Evolutionary conservation across 2,113 vertebrate genomes (phyloP), one percentile per base, ranked within the genome.

Genomic region (Donacobius atricapilla): DNA sequence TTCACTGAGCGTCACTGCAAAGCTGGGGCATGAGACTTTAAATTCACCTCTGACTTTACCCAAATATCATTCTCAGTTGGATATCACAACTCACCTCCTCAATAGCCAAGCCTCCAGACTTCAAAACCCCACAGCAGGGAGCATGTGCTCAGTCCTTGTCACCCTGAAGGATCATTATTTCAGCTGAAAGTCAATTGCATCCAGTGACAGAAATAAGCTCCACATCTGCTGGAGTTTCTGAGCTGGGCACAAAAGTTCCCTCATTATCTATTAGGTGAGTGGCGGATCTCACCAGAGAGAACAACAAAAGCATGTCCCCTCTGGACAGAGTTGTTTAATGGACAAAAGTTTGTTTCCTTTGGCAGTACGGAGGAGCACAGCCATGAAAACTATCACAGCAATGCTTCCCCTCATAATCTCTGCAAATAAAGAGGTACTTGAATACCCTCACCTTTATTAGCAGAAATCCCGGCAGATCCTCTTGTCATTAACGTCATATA

Each of bases 381-480:
- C 39, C 30, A 31, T 28, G 30, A 78, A 91, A 91, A 85, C 16
- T 60, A 23, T 25, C 37, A 45, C 47, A n/a, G 22, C 17, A 6
- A 50, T 10, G n/a, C 53, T 79, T n/a, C 35, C 21, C 15, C 28
- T 68, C 2, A 0, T 50, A 73, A 90, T 48, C 72, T 79, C 77
- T 87, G 54, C 58, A 93, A 94, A 87, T 66, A 69, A 92, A 75
- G 39, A 58, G 31, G 64, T 65, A 92, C 44, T 70, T 56, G 72
- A 78, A 83, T 69, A 84, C 27, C 50, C 90, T 96, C 27, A 97
- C 94, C 90, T 97, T 97, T 71, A 64, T 89, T 48, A 79, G 69
- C 57, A 95, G 58, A 95, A 96, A 94, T 83, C 96, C 57, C 56
- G 96, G 72, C 18, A 92, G 87, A 85, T 97, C 94, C 40, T 97